Base-by-base conservation (phyloP, 2,113 vertebrate genomes). In the Paratilapia polleni region DNA sequence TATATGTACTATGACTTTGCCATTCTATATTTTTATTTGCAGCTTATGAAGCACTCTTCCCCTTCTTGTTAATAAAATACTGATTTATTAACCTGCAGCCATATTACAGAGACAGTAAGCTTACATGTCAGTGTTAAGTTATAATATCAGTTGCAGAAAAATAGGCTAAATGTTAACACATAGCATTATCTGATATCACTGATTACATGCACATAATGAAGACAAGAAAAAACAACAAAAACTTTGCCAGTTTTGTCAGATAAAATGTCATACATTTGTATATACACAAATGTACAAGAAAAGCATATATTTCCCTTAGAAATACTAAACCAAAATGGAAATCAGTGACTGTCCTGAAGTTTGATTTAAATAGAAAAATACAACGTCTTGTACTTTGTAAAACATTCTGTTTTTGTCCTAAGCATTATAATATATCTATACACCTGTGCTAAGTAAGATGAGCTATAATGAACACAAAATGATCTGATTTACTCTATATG, bases 391-490 rank as follows among this genome's bases (percentile, higher is more conserved):
- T 34, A 34, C 34, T 34, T 4, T 34, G 34, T 34, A 34, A 34
- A 34, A n/a, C n/a, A n/a, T n/a, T n/a, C n/a, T n/a, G n/a, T n/a
- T n/a, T 0, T 22, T 15, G 9, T 66, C 0, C 63, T 66, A 17
- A 66, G 41, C 22, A 14, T 9, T 22, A 28, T 3, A 1, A 3
- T 31, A 28, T 31, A 28, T 49, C 5, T 20, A 49, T 26, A 70
- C 0, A 49, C 6, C 10, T 28, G 24, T 49, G 19, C 17, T n/a
- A n/a, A n/a, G n/a, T 70, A 28, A 49, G 41, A 31, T 73, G 0
- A 26, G 41, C 4, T 43, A 49, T 10, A 38, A 31, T 36, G n/a
- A 87, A 73, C 10, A 59, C 52, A 75, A 74, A 68, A 31, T 59
- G 13, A 83, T 34, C 2, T 1, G 24, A 54, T 31, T 12, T 36